Percentiles rank a stretch among this genome's conserved stretches.
These are phyloP conservation scores for Cynodonichthys magdalenae DNA, from an alignment of 2,797 vertebrate genomes.

Conservation along the genomic window DNA sequence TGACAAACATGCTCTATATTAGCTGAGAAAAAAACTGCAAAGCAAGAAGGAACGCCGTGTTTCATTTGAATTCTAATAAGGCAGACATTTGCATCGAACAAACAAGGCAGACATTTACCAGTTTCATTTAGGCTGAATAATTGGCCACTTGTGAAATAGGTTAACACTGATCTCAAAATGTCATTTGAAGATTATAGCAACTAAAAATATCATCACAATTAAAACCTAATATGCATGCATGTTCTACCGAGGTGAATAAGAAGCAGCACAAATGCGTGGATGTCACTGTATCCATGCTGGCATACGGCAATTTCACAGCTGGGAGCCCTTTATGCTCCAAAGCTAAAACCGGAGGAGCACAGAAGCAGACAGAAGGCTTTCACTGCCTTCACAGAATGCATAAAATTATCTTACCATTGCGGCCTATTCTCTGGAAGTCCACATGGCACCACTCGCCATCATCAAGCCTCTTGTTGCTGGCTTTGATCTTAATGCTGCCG, in stretches of 20 bases:
- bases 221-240: constrained; percentile 51
- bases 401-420: constrained; percentile 82
- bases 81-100: constrained; percentile 47
- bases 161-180: constrained; percentile 65
- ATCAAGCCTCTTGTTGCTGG: constrained; percentile 88
- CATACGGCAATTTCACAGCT: constrained; percentile 60
- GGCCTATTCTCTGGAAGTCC: constrained; percentile 92
- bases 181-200: constrained; percentile 57
- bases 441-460: constrained; percentile 95
- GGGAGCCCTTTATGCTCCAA: constrained; percentile 41
- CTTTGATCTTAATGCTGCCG: constrained; percentile 89
- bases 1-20: constrained; percentile 29
- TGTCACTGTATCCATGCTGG: constrained; percentile 40
- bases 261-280: constrained; percentile 21
- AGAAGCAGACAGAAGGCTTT: constrained; percentile 36
- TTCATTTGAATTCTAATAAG: constrained; percentile 36
- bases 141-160: constrained; percentile 66
- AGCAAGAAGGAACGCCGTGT: constrained; percentile 15
- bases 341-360: constrained; percentile 38
- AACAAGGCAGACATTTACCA: constrained; percentile 44
- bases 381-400: constrained; percentile 23
- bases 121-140: constrained; percentile 54
- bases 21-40: background rate
- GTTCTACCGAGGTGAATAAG: constrained; percentile 43
- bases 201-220: constrained; percentile 65